phyloP scores from a whole-genome alignment of 2,888 invertebrate species.

The Eristalinus sepulchralis region DNA sequence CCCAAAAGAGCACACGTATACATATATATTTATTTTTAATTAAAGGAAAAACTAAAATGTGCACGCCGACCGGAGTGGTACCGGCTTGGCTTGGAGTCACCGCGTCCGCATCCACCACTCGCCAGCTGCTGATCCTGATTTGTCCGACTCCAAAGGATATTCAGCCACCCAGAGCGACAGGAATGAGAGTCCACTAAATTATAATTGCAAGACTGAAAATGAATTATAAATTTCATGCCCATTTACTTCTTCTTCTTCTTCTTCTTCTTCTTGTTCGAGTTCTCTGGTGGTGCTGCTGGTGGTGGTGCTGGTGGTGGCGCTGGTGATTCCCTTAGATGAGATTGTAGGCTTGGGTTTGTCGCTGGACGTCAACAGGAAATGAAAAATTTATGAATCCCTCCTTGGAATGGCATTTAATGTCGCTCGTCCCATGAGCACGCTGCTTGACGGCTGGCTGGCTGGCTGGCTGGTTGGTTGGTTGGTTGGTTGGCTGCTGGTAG shows the following conservation, averaged over 20 bases:
- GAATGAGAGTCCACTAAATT: constrained; percentile 69
- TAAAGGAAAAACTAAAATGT: constrained; percentile 71
- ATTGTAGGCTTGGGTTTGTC: constrained; percentile 46
- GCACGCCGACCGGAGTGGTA: constrained; percentile 56
- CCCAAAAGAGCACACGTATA: constrained; percentile 15
- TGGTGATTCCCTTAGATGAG: neutral
- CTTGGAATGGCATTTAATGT: constrained; percentile 68
- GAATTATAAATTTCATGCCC: constrained; percentile 72
- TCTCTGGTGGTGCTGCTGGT: constrained; percentile 16
- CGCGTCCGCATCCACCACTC: neutral
- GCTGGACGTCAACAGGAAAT: constrained; percentile 72
- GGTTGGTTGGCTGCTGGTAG: constrained; percentile 19
- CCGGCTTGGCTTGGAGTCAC: neutral
- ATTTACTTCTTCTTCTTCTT: constrained; percentile 56
- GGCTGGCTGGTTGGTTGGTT: neutral
- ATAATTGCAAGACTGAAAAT: constrained; percentile 72
- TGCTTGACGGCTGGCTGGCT: neutral
- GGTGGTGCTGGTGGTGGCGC: neutral
- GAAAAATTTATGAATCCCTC: constrained; percentile 71
- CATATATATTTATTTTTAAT: constrained; percentile 68
- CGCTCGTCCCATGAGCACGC: constrained; percentile 35
- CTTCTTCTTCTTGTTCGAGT: constrained; percentile 4
- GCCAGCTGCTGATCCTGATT: constrained; percentile 69
- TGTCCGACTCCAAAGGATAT: constrained; percentile 40
- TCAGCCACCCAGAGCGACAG: neutral